These are phyloP conservation scores for Actinia tenebrosa DNA, from an alignment of 64 coral and sea anemone species.

Conservation along the genomic window DNA sequence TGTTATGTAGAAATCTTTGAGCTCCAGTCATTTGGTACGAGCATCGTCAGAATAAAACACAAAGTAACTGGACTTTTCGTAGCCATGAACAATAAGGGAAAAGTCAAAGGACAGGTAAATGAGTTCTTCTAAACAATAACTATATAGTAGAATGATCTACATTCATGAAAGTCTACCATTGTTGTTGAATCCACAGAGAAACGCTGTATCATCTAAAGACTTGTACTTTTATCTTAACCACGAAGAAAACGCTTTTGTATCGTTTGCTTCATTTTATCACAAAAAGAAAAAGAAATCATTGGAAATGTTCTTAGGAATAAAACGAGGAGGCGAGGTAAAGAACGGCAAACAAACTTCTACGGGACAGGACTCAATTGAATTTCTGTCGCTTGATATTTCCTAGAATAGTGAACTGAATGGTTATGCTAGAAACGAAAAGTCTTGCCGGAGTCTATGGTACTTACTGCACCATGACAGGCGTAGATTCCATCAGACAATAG, in stretches of 20 bases:
- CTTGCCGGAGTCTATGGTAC: background rate
- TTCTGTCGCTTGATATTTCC: constrained; percentile 1
- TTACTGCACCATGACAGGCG: too few relatives aligned
- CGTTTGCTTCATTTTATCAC: constrained; percentile 57
- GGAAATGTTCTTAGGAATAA: constrained; percentile 84
- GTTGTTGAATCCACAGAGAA: constrained; percentile 28
- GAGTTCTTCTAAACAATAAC: background rate
- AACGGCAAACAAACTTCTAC: constrained; percentile 37
- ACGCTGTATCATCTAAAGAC: constrained; percentile 21
- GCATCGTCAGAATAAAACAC: constrained; percentile 63
- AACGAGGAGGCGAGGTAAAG: constrained; percentile 56
- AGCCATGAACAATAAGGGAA: constrained; percentile 60
- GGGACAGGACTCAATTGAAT: constrained; percentile 52
- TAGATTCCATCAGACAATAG: too few relatives aligned
- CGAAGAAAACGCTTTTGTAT: constrained; percentile 78
- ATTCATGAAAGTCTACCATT: too few relatives aligned
- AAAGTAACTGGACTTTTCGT: constrained; percentile 55
- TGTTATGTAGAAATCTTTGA: constrained; percentile 70
- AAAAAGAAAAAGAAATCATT: constrained; percentile 53
- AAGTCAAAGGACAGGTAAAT: constrained; percentile 46
- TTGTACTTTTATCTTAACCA: constrained; percentile 75
- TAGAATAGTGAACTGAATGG: background rate
- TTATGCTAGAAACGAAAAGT: too few relatives aligned
- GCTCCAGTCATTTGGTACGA: constrained; percentile 79
- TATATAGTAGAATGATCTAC: too few relatives aligned